Evolutionary conservation across 2,113 vertebrate genomes (phyloP), one percentile per base, ranked within the genome.

Genomic region (Oryzias woworae): DNA sequence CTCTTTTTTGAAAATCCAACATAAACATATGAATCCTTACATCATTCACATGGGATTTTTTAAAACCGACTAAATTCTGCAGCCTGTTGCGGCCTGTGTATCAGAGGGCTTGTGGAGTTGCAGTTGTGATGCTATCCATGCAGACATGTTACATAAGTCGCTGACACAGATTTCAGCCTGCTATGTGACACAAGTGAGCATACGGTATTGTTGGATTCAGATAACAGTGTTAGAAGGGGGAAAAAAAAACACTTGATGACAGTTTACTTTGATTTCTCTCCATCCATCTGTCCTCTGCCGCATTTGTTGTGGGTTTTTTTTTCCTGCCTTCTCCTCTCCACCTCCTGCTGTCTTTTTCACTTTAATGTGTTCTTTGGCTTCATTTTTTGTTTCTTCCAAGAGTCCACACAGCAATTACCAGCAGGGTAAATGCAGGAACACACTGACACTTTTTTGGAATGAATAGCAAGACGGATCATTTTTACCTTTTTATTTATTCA

Each of bases 401-500:
- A 64, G 78, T 63, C 61, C 77, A 71, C 68, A 62, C 71, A 67
- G 62, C 47, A 53, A 70, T 43, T 26, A 41, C 52, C 4, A 2
- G 14, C 66, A 51, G 50, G 55, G 47, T 47, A 28, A 26, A 58
- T 22, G 36, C 43, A 23, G 18, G 31, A 55, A 56, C 54, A 55
- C 54, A 52, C 59, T 59, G 28, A 55, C n/a, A 53, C 43, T 28
- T 31, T 10, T n/a, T 14, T n/a, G 48, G 47, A 53, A 13, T 26
- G 59, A 71, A 68, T 28, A 16, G 31, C 12, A 45, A 45, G 75
- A 67, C 67, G 58, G 67, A 81, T 78, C 73, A 74, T 74, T 85
- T 85, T 75, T 70, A 61, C 53, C 78, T 72, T 72, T 78, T 86
- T 69, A 85, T 85, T 86, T 84, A 85, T 86, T 85, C 51, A 86